These are phyloP conservation scores for Drosophila bocki DNA, from an alignment of 1,140 invertebrate species.

Conservation along the genomic window DNA sequence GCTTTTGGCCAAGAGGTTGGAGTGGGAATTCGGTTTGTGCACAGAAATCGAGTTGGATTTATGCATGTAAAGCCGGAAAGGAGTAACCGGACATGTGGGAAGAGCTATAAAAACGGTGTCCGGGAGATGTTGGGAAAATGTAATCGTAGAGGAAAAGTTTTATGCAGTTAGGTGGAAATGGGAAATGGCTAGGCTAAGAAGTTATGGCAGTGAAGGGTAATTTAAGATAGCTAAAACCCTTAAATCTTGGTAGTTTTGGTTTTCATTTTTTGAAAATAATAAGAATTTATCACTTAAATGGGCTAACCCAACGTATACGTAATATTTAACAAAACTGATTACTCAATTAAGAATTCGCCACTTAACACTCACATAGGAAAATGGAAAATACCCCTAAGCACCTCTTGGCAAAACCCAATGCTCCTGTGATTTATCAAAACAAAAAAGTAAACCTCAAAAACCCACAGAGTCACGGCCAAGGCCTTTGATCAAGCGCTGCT, in stretches of 20 bases:
- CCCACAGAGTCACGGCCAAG: slow-evolving; percentile 64
- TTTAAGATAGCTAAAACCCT: neutral
- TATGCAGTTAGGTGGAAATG: slow-evolving; percentile 1
- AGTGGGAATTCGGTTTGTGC: neutral
- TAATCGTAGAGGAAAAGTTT: neutral
- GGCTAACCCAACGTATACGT: slow-evolving; percentile 48
- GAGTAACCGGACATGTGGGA: slow-evolving; percentile 1
- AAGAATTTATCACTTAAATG: neutral
- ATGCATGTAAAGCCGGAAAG: slow-evolving; percentile 29
- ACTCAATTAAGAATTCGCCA: neutral
- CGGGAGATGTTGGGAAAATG: neutral
- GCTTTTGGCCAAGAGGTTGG: slow-evolving; percentile 14
- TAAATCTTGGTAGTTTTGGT: neutral
- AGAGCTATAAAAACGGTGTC: slow-evolving; percentile 14
- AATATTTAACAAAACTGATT: neutral
- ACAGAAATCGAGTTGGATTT: slow-evolving; percentile 43
- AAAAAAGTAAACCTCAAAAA: slow-evolving; percentile 38
- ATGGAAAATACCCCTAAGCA: neutral
- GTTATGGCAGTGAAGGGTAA: too few relatives aligned
- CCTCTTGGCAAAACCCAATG: neutral
- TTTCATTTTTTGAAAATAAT: too few relatives aligned
- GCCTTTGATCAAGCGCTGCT: slow-evolving; percentile 69
- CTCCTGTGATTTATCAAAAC: slow-evolving; percentile 44
- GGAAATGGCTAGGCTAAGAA: neutral
- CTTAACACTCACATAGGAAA: neutral